phyloP scores from a whole-genome alignment of 2,113 vertebrate species.

The Salvator merianae region DNA sequence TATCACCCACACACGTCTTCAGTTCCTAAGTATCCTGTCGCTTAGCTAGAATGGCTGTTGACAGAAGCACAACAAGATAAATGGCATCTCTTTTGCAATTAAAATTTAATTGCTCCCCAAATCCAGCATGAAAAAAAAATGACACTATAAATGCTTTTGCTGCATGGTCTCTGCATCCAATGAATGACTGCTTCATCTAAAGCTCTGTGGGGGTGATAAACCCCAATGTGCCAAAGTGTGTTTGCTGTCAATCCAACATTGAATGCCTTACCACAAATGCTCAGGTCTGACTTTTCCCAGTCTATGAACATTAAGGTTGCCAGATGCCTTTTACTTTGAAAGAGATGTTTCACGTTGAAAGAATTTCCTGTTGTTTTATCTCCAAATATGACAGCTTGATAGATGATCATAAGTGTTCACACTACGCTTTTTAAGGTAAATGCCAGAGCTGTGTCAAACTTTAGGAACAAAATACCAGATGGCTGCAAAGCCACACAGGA shows the following conservation, averaged over 20 bases:
- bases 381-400: not conserved
- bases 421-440: not conserved
- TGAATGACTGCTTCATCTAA: not conserved
- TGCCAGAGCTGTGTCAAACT: not conserved
- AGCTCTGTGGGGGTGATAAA: slow-evolving; percentile 13
- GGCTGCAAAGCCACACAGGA: not conserved
- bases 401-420: not conserved
- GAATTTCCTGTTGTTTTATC: not conserved
- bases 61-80: not conserved
- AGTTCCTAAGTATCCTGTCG: slow-evolving; percentile 13
- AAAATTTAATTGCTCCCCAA: slow-evolving; percentile 40
- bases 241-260: not conserved
- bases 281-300: slow-evolving; percentile 22
- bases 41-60: not conserved
- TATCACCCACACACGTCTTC: not conserved
- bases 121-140: slow-evolving; percentile 9
- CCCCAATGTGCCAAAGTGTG: not conserved
- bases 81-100: slow-evolving; percentile 7
- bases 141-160: slow-evolving; percentile 23
- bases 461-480: not conserved
- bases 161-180: not conserved
- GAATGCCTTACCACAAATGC: not conserved
- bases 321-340: not conserved
- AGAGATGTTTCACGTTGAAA: not conserved
- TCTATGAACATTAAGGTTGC: not conserved